phyloP scores from a whole-genome alignment of 1,140 invertebrate genomes.

The Ooceraea biroi region DNA sequence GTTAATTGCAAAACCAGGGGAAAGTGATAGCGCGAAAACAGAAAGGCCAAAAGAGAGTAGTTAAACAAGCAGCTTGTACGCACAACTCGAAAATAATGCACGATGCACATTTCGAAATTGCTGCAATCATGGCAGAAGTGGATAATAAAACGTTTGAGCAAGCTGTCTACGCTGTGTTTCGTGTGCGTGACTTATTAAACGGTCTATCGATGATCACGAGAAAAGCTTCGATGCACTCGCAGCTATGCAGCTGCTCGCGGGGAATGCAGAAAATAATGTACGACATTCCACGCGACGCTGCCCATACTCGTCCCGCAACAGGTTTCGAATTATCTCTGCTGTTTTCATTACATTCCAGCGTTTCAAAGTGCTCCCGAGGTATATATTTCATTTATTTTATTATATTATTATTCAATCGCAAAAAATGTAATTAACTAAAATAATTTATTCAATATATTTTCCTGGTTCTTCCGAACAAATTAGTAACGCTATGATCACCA shows the following conservation, averaged over 20 bases:
- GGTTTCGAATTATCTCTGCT: constrained; percentile 36
- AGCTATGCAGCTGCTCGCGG: constrained; percentile 29
- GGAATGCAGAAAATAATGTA: constrained; percentile 67
- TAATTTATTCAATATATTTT: background rate
- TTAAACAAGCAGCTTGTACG: background rate
- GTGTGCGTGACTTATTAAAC: constrained; percentile 25
- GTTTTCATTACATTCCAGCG: background rate
- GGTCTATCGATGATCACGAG: background rate
- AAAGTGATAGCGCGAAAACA: constrained; percentile 18
- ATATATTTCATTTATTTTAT: background rate
- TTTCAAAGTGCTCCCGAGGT: background rate
- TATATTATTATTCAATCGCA: too few relatives aligned
- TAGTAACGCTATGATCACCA: too few relatives aligned
- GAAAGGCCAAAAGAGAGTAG: constrained; percentile 7
- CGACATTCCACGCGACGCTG: constrained; percentile 43
- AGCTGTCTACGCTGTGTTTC: too few relatives aligned
- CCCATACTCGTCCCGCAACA: constrained; percentile 29
- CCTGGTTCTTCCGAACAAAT: too few relatives aligned
- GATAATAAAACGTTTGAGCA: constrained; percentile 8
- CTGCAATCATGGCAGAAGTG: background rate
- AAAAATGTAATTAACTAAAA: constrained; percentile 26
- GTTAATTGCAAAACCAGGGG: constrained; percentile 27
- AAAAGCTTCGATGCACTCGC: background rate
- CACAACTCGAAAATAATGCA: constrained; percentile 4
- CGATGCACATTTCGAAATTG: background rate